Evolutionary conservation across 2,888 invertebrate genomes (phyloP), one percentile per base, ranked within the genome.

Genomic region (Arge pagana): DNA sequence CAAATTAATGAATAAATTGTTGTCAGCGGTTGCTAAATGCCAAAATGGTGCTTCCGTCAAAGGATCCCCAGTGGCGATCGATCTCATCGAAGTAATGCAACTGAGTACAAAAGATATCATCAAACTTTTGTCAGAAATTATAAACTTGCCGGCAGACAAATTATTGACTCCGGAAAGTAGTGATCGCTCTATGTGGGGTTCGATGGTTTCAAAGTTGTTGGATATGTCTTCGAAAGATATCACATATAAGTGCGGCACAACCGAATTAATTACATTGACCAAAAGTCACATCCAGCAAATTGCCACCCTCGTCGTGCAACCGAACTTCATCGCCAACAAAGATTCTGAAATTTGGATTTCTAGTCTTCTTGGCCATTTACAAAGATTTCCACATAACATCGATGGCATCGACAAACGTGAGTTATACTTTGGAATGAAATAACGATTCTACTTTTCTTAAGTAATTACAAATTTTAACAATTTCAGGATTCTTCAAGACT

Each of bases 311-410:
- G 54, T 72, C 11, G 54, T 56, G n/a, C 48, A 57, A 23, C 51
- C 74, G 3, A 70, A 70, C 43, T 49, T 19, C 11, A 48, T 54
- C 24, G 39, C 50, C 8, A 40, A 56, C 36, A 26, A 50, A 16
- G 52, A 73, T 39, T 33, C 84, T 18, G 80, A 80, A 3, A 74
- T 71, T 35, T 73, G 88, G 61, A 86, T 87, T 61, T 72, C 70
- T 4, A 71, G 81, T 2, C 67, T 89, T 7, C 67, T 79, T 8
- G 71, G 77, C 53, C 88, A 86, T 68, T 78, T 89, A 13, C 70
- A 80, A 53, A 78, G 77, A 43, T 87, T 84, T 75, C 85, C 88
- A 30, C 83, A 85, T 63, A 80, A 79, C 62, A 78, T 85, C 3
- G 66, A 72, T 10, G 67, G 72, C 11, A 68, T 88, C 8, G 72